phyloP scores from a whole-genome alignment of 1,140 invertebrate species.

The Lordiphosa collinella region DNA sequence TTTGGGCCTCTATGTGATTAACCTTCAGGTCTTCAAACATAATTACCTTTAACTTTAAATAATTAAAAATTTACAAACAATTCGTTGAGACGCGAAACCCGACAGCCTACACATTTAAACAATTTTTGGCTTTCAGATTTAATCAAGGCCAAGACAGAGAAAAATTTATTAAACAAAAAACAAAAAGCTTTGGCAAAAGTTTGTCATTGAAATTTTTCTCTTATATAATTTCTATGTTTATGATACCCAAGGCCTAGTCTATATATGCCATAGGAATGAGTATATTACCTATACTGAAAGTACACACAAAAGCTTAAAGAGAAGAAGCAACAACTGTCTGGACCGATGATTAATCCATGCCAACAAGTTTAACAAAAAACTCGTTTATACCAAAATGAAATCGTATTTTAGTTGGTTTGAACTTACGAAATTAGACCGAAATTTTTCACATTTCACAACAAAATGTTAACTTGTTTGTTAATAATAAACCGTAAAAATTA shows the following conservation, averaged over 20 bases:
- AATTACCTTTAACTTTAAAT: conserved; percentile 32
- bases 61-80: conserved; percentile 28
- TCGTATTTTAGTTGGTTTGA: background rate
- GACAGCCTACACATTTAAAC: conserved; percentile 22
- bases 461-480: background rate
- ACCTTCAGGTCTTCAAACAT: conserved; percentile 9
- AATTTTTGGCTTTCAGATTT: conserved; percentile 20
- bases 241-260: conserved; percentile 2
- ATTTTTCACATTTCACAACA: background rate
- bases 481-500: background rate
- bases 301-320: conserved; percentile 14
- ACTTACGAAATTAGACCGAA: background rate
- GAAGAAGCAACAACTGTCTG: background rate
- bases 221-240: conserved; percentile 36
- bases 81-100: conserved; percentile 8
- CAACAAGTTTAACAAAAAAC: background rate
- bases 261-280: conserved; percentile 18
- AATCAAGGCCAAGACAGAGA: conserved; percentile 32
- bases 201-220: conserved; percentile 5
- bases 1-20: conserved; percentile 1
- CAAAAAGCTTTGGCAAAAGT: conserved; percentile 16
- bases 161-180: conserved; percentile 31
- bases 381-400: conserved; percentile 1
- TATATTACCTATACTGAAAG: too few species aligned
- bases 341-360: conserved; percentile 1